Evolutionary conservation across 2,888 invertebrate species (phyloP).

Genomic region (Pedicia rivosa): DNA sequence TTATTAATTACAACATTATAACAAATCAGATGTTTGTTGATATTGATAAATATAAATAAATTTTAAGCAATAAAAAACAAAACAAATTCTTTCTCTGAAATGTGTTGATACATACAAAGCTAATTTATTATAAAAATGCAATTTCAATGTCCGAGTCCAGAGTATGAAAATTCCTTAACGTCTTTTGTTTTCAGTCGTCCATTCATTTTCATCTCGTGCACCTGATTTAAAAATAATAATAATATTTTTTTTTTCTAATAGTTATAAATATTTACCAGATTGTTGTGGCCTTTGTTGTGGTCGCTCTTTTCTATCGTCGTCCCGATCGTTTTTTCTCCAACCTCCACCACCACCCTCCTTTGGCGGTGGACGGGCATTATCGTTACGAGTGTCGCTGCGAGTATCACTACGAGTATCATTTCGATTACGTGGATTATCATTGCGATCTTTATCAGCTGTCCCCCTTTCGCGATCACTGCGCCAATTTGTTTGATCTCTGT

Average conservation of each 20-base stretch:
- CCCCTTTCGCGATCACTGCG: conserved; percentile 10
- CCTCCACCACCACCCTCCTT: conserved; percentile 23
- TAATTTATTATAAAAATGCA: no score
- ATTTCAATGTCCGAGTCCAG: no score
- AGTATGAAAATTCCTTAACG: conserved; percentile 26
- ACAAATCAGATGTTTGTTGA: no score
- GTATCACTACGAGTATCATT: conserved; percentile 7
- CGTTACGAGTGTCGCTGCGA: conserved; percentile 7
- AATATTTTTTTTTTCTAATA: no score
- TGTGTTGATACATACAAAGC: no score
- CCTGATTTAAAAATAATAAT: not conserved
- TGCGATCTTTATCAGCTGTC: conserved; percentile 13
- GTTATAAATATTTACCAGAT: conserved; percentile 12
- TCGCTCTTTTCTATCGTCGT: conserved; percentile 20
- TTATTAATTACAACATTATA: no score
- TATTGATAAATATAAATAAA: no score
- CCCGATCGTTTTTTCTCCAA: conserved; percentile 24
- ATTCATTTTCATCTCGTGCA: conserved; percentile 37
- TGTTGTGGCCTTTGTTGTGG: conserved; percentile 24
- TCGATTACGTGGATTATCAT: conserved; percentile 5
- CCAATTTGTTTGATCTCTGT: conserved; percentile 13
- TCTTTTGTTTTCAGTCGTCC: conserved; percentile 41
- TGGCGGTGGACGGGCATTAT: conserved; percentile 21
- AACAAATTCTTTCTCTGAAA: no score
- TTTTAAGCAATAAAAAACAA: no score